Conservation (phyloP, 2,797 vertebrate genomes). For the Helicolenus hilgendorfi region DNA sequence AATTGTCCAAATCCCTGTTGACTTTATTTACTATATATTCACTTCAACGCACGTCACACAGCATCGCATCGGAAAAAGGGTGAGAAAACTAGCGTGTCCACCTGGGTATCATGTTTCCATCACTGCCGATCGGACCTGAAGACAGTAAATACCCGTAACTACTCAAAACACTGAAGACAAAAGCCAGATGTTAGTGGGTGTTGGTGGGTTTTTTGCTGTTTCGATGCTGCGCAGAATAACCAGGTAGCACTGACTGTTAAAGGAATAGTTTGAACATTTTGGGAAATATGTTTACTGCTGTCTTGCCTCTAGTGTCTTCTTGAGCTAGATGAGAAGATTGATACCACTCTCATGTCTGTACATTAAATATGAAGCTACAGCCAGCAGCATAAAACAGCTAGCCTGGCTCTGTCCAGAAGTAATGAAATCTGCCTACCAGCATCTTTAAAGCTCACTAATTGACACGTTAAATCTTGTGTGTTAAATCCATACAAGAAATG, state of each 20-base stretch:
- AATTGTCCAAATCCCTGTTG: too few relatives aligned
- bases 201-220: too few relatives aligned
- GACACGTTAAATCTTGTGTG: neutral
- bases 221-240: neutral
- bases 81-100: too few relatives aligned
- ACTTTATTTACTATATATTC: too few relatives aligned
- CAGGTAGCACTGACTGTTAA: neutral
- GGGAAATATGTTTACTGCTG: neutral
- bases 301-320: neutral
- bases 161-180: too few relatives aligned
- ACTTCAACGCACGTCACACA: accelerated
- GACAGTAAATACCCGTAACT: too few relatives aligned
- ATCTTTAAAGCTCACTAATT: neutral
- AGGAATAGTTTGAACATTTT: neutral
- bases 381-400: neutral
- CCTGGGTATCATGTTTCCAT: too few relatives aligned
- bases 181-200: too few relatives aligned
- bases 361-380: neutral
- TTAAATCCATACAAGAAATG: neutral
- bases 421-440: neutral
- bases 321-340: neutral
- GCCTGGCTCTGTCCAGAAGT: neutral
- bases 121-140: too few relatives aligned
- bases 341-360: neutral
- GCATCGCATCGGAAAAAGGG: too few relatives aligned